Base-by-base conservation (phyloP, 2,113 vertebrate genomes). In the Odocoileus virginianus region DNA sequence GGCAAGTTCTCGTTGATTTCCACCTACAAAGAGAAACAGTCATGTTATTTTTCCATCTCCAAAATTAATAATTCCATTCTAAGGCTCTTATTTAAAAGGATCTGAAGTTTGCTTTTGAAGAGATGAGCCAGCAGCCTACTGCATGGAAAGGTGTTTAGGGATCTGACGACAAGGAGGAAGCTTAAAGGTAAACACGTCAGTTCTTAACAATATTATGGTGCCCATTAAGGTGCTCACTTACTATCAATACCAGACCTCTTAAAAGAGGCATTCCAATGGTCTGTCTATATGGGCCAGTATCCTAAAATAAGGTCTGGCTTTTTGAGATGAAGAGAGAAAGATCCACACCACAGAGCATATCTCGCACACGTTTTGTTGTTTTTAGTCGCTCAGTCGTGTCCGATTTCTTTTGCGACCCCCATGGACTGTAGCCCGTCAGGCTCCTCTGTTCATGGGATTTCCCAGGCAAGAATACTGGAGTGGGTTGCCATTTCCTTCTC, bases 1-100 rank as follows among this genome's bases (percentile, higher is more conserved):
- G 60, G 99, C 99, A 97, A 99, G 98, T 96, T 99, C 99, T 97
- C 98, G 98, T 91, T 99, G 99, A 97, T 99, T 99, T 97, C 99
- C 99, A 98, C 99, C 99, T 99, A 97, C 19, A 95, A 96, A 52
- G 67, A 8, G 71, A 15, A 98, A 95, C 21, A 94, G 79, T 76
- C 55, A 67, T 25, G 47, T 43, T 97, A 27, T 92, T 93, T 97
- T 55, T 50, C 7, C 78, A 81, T 78, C 43, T 67, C 57, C 43
- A 84, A 84, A 95, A 64, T 21, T 45, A 76, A n/a, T 60, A 58
- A 90, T 52, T 89, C 52, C 43, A 90, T 79, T 74, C 60, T 85
- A 84, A n/a, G 54, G 64, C 40, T 87, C 47, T 43, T 58, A 84
- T 43, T 78, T 71, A 88, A 82, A 58, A 36, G 40, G 25, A 40